Conservation (phyloP, 2,797 vertebrate genomes). For the Hydrophis major region DNA sequence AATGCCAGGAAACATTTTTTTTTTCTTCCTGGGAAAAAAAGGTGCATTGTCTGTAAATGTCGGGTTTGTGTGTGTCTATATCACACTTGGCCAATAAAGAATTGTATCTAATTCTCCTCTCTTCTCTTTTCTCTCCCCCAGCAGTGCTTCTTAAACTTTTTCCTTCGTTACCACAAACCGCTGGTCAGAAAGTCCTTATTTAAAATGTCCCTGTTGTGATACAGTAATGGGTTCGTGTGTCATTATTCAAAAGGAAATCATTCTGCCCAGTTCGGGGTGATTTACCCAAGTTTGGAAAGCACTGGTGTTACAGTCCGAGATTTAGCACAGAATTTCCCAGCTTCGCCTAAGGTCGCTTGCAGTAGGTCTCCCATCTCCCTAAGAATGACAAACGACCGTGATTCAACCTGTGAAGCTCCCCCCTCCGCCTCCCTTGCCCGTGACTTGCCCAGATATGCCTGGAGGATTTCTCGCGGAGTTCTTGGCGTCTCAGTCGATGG, state of each 20-base stretch:
- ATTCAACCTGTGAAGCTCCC: background rate
- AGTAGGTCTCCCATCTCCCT: background rate
- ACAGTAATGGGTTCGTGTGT: background rate
- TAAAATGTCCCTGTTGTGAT: background rate
- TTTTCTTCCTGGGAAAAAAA: background rate
- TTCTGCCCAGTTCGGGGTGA: background rate
- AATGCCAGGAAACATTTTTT: background rate
- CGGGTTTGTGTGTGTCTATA: no score
- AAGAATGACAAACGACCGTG: background rate
- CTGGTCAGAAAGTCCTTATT: background rate
- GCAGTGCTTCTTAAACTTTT: background rate
- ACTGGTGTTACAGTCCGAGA: background rate
- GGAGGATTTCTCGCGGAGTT: background rate
- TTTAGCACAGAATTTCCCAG: background rate
- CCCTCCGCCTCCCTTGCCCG: background rate
- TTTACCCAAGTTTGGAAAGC: background rate
- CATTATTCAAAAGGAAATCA: background rate
- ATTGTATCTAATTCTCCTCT: no score
- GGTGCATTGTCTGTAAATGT: background rate
- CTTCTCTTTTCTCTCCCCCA: no score
- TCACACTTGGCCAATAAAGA: no score
- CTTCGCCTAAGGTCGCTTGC: background rate
- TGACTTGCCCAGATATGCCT: constrained; percentile 4
- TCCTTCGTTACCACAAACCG: background rate
- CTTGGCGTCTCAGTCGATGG: background rate